A percentile compares a stretch with the other conserved stretches of the same genome.
Conservation (phyloP, 2,888 invertebrate genomes). For the Xestia xanthographa region DNA sequence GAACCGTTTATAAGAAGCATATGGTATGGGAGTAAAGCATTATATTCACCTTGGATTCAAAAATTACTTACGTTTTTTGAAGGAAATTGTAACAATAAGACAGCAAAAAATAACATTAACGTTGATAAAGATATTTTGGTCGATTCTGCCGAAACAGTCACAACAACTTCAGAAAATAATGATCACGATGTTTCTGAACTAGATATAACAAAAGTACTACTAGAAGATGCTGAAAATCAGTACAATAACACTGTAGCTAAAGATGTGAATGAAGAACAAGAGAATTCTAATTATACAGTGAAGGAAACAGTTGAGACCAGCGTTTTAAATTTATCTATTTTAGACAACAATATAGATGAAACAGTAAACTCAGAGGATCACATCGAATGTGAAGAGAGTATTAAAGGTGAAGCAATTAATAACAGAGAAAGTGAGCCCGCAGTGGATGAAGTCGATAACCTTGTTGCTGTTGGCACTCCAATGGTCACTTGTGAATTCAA, state of each 20-base stretch:
- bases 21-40: slow-evolving; percentile 73
- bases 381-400: slow-evolving; percentile 1
- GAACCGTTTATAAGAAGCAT: slow-evolving; percentile 19
- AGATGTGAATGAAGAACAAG: not conserved
- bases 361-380: slow-evolving; percentile 6
- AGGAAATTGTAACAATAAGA: slow-evolving; percentile 61
- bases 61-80: slow-evolving; percentile 77
- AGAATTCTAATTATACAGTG: not conserved
- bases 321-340: slow-evolving; percentile 7
- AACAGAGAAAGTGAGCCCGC: slow-evolving; percentile 13
- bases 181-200: slow-evolving; percentile 20
- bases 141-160: slow-evolving; percentile 3
- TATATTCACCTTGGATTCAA: slow-evolving; percentile 82
- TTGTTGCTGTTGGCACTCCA: not conserved
- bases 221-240: slow-evolving; percentile 13
- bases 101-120: slow-evolving; percentile 1
- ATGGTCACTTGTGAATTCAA: slow-evolving; percentile 8
- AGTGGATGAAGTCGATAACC: slow-evolving; percentile 2
- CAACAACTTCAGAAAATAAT: slow-evolving; percentile 3
- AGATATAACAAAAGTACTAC: not conserved
- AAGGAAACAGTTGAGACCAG: slow-evolving; percentile 1
- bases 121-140: not conserved
- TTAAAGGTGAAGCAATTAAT: slow-evolving; percentile 12
- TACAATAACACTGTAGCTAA: not conserved
- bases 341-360: slow-evolving; percentile 12